Conservation (phyloP, 2,113 vertebrate species). For the Prionailurus viverrinus region DNA sequence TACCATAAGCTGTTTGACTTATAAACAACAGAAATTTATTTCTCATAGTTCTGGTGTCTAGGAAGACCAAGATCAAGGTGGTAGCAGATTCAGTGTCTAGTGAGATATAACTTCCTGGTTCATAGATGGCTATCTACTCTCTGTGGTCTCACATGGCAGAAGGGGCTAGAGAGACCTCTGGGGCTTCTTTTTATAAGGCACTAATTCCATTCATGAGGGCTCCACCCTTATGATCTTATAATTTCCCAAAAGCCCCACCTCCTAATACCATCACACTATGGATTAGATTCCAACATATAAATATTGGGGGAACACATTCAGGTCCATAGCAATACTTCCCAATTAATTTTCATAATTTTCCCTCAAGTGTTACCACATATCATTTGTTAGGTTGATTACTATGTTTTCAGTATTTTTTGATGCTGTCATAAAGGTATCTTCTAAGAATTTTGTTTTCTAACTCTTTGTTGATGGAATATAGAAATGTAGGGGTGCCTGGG, state of each 20-base stretch:
- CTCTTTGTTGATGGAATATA: not conserved
- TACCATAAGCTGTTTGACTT: not conserved
- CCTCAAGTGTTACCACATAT: not conserved
- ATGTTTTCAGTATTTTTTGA: not conserved
- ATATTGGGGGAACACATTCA: not conserved
- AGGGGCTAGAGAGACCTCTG: not conserved
- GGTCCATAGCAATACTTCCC: not conserved
- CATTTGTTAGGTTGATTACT: not conserved
- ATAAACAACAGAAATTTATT: not conserved
- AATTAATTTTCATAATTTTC: slow-evolving; percentile 9
- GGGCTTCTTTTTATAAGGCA: not conserved
- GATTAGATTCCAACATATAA: not conserved
- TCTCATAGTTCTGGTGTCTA: not conserved
- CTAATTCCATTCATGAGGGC: not conserved
- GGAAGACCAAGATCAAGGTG: not conserved
- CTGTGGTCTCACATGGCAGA: not conserved
- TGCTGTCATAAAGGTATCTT: not conserved
- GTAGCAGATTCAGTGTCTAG: not conserved
- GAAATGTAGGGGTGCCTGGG: not conserved
- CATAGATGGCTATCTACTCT: not conserved
- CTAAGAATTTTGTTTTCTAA: slow-evolving; percentile 39
- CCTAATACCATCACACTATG: not conserved
- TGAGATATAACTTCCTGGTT: not conserved
- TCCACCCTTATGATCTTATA: not conserved
- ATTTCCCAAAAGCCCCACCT: not conserved